phyloP scores from a whole-genome alignment of 2,113 vertebrate species.

The Pteruthius melanotis region DNA sequence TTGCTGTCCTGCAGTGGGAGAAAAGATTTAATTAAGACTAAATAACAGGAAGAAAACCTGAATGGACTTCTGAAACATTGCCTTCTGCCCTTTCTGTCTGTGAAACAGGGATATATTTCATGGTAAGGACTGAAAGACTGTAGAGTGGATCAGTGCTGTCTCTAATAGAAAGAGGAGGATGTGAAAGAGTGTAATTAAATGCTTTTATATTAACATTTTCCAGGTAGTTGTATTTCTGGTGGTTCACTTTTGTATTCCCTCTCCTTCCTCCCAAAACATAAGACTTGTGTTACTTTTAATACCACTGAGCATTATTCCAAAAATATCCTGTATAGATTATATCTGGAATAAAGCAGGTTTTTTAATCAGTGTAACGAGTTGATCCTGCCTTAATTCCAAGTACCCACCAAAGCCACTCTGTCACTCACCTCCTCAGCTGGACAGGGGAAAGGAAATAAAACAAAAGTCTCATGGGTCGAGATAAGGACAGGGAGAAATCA shows the following conservation, averaged over 20 bases:
- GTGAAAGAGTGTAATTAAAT: background rate
- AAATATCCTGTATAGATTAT: background rate
- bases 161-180: background rate
- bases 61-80: background rate
- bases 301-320: background rate
- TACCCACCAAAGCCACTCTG: background rate
- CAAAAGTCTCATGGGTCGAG: accelerated
- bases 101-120: background rate
- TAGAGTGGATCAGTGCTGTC: background rate
- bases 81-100: background rate
- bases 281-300: background rate
- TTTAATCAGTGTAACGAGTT: background rate
- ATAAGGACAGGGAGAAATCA: background rate
- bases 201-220: background rate
- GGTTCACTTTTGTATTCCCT: background rate
- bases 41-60: background rate
- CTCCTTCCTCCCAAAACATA: background rate
- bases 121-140: accelerated
- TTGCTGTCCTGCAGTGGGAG: conserved; percentile 17
- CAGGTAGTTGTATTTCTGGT: background rate
- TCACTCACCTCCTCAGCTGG: background rate
- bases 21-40: conserved; percentile 49
- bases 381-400: background rate
- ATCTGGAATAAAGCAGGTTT: background rate
- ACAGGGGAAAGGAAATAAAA: background rate